Evolutionary conservation across 53 echinoderm and acorn worm genomes (phyloP).

Genomic region (Patiria pectinifera): DNA sequence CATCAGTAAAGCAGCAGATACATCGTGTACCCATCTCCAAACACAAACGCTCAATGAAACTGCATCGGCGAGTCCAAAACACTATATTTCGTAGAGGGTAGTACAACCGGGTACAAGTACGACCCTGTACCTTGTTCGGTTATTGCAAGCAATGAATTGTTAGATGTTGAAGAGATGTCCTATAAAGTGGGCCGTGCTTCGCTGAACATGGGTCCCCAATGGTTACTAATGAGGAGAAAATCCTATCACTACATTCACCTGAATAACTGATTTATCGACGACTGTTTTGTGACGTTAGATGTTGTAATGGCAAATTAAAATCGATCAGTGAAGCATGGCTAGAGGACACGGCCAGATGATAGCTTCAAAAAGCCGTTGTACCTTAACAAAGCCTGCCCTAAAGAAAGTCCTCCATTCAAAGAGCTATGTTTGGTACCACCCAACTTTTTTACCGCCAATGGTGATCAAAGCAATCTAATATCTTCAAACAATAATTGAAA

Average conservation of each 20-base stretch:
- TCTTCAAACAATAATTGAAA: too few relatives aligned
- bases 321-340: too few relatives aligned
- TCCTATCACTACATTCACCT: background rate
- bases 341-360: too few relatives aligned
- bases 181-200: background rate
- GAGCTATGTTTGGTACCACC: too few relatives aligned
- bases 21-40: background rate
- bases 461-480: too few relatives aligned
- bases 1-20: background rate
- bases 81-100: background rate
- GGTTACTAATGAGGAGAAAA: slow-evolving; percentile 3
- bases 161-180: background rate
- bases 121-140: background rate
- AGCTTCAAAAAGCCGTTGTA: too few relatives aligned
- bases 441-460: too few relatives aligned
- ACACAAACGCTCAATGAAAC: background rate
- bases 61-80: background rate
- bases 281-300: background rate
- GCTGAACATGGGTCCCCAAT: background rate
- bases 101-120: background rate
- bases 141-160: background rate
- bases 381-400: too few relatives aligned
- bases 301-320: background rate
- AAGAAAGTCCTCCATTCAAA: too few relatives aligned
- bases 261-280: background rate